Percentiles rank a stretch among this genome's conserved stretches.
These are phyloP conservation scores for Globodera rostochiensis DNA, from an alignment of 1,140 invertebrate species.

Conservation along the genomic window DNA sequence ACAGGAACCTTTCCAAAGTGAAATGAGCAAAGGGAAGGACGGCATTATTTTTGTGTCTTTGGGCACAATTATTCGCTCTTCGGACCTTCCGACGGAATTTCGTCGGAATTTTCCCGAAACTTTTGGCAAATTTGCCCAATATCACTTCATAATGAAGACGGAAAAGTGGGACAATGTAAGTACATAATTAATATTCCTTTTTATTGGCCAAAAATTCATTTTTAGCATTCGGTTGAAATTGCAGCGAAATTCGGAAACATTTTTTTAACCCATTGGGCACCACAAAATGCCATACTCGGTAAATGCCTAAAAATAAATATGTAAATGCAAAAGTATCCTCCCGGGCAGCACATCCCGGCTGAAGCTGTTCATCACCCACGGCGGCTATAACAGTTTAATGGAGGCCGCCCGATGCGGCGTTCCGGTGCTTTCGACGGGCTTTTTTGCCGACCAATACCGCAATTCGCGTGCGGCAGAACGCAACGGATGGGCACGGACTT, in stretches of 20 bases:
- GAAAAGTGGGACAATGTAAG: conserved; percentile 41
- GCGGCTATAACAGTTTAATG: conserved; percentile 51
- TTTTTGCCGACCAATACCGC: conserved; percentile 51
- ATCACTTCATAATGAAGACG: conserved; percentile 46
- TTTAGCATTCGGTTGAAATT: conserved; percentile 16
- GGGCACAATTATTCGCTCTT: conserved; percentile 41
- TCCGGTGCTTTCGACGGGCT: conserved; percentile 40
- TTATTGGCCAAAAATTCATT: neutral
- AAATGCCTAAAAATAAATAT: neutral
- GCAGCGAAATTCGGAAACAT: conserved; percentile 34
- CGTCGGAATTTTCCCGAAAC: conserved; percentile 31
- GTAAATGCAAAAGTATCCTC: neutral
- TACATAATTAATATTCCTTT: neutral
- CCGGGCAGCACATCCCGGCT: conserved; percentile 34
- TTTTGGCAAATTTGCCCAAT: conserved; percentile 36
- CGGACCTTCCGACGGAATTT: conserved; percentile 24
- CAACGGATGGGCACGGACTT: conserved; percentile 45
- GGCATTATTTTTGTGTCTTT: conserved; percentile 44
- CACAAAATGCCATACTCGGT: conserved; percentile 41
- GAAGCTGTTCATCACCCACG: conserved; percentile 54
- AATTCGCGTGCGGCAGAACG: conserved; percentile 38
- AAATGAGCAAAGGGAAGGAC: conserved; percentile 29
- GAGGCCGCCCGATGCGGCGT: conserved; percentile 45
- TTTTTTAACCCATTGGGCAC: conserved; percentile 36
- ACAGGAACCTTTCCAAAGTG: conserved; percentile 29